A percentile compares a stretch with the other conserved stretches of the same genome.
Evolutionary conservation across 2,113 vertebrate species (phyloP).

Genomic region (Condylura cristata): DNA sequence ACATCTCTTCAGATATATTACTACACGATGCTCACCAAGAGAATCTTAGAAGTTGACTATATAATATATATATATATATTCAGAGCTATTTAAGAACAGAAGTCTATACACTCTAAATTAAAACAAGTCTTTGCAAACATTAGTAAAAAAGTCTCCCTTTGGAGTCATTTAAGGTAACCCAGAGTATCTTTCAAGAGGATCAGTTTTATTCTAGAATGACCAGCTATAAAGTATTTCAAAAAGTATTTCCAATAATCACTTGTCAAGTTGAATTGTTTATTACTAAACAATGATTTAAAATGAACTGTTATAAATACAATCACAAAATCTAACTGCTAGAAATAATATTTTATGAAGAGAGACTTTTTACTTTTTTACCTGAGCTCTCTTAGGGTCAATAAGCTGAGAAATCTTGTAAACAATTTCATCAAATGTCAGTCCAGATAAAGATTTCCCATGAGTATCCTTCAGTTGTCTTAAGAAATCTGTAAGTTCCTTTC

Average conservation of each 20-base stretch:
- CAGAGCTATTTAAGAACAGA: slow-evolving; percentile 24
- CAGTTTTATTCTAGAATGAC: slow-evolving; percentile 41
- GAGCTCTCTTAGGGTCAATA: slow-evolving; percentile 73
- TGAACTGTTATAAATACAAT: neutral
- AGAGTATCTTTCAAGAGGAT: slow-evolving; percentile 2
- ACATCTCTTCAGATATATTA: no score
- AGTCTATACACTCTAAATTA: slow-evolving; percentile 10
- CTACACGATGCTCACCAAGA: no score
- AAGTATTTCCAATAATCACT: neutral
- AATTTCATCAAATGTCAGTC: slow-evolving; percentile 81
- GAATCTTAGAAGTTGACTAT: neutral
- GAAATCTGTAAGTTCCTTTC: slow-evolving; percentile 74
- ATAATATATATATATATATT: neutral
- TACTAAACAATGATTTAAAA: slow-evolving; percentile 1
- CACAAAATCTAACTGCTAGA: neutral
- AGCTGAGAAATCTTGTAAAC: slow-evolving; percentile 77
- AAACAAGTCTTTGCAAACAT: slow-evolving; percentile 48
- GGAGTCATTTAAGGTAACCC: slow-evolving; percentile 30
- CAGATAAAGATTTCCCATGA: slow-evolving; percentile 74
- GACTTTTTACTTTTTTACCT: slow-evolving; percentile 66
- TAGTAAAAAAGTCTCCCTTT: neutral
- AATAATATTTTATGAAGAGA: neutral
- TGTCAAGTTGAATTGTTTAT: slow-evolving; percentile 27
- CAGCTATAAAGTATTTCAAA: neutral
- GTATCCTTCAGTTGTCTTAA: slow-evolving; percentile 74